Evolutionary conservation across 35 echinoderm and acorn worm genomes (phyloP).

Genomic region (Apostichopus parvimensis): DNA sequence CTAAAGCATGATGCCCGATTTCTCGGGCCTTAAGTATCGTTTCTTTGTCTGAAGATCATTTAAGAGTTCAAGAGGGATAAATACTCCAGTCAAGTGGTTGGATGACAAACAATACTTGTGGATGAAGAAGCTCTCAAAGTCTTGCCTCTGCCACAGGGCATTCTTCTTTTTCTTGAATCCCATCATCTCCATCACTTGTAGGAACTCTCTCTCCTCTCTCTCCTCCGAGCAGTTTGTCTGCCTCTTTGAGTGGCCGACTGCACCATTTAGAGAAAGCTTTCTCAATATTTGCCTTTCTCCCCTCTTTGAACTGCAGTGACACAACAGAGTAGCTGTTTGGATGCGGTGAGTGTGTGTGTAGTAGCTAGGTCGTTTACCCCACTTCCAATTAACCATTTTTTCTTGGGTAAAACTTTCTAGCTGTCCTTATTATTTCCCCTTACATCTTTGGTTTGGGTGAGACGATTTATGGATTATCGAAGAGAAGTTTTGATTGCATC

Average conservation of each 20-base stretch:
- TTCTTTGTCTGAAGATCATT: conserved; percentile 25
- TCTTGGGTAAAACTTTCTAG: background rate
- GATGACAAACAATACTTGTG: conserved; percentile 26
- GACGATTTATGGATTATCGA: no score
- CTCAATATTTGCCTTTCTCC: conserved; percentile 45
- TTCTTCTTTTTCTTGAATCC: conserved; percentile 1
- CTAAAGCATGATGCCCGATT: no score
- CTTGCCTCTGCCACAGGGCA: conserved; percentile 21
- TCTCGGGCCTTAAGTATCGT: background rate
- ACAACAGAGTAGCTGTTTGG: conserved; percentile 37
- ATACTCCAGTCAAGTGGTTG: conserved; percentile 30
- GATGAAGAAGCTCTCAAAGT: conserved; percentile 23
- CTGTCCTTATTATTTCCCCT: conserved; percentile 20
- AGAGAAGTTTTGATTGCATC: background rate
- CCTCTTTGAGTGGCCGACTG: conserved; percentile 46
- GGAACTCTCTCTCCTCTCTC: background rate
- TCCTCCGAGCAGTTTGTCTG: conserved; percentile 27
- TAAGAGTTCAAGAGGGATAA: conserved; percentile 33
- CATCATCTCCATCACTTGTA: conserved; percentile 41
- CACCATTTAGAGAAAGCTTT: conserved; percentile 43
- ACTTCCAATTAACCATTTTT: conserved; percentile 11
- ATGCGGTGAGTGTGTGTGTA: conserved; percentile 22
- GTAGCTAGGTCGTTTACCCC: conserved; percentile 40
- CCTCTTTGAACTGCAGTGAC: conserved; percentile 15
- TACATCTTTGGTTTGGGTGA: no score